Base-by-base conservation (phyloP, 2,797 vertebrate genomes). In the Ptychadena robeensis region DNA sequence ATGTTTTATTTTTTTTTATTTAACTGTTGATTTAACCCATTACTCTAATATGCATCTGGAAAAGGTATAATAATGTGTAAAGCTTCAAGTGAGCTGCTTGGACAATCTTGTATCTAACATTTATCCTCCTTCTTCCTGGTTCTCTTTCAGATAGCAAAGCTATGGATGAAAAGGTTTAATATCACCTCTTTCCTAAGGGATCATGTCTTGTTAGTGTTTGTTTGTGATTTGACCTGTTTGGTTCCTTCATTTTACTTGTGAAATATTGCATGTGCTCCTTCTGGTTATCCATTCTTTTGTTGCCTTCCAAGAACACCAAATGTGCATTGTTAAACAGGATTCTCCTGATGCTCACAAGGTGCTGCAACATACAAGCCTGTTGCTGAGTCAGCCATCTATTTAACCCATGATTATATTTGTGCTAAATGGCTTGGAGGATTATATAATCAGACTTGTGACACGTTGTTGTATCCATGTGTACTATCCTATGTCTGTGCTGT, bases 161-260 rank as follows among this genome's bases (percentile, higher is more conserved):
- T 96, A 93, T 97, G 97, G 97, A 99, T 90, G 92, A 96, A 95
- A 97, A 99, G 98, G 98, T 99, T 96, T 95, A 88, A 88, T 93
- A 89, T 94, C 94, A 92, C 83, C 71, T 93, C 73, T 93, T 93
- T 90, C 82, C 87, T 59, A 83, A 91, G 89, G 88, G 89, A 87
- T 89, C 87, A 85, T 91, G 89, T 94, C 90, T 91, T 90, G 89
- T 92, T 91, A 84, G 86, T 90, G 87, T 91, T 87, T 88, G 89
- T 92, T 89, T 90, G 91, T 92, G 90, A 91, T 86, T 91, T 90
- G 90, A 91, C 84, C 86, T 87, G 74, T 91, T 91, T 89, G 83
- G 83, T 93, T 92, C 86, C 82, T 86, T 89, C 87, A 89, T 92
- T 92, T 91, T 73, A 88, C 83, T 88, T 91, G 91, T 92, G 89